Percentiles rank a stretch among this genome's conserved stretches.
Conservation (phyloP, 2,797 vertebrate species). For the Myotis vivesi region DNA sequence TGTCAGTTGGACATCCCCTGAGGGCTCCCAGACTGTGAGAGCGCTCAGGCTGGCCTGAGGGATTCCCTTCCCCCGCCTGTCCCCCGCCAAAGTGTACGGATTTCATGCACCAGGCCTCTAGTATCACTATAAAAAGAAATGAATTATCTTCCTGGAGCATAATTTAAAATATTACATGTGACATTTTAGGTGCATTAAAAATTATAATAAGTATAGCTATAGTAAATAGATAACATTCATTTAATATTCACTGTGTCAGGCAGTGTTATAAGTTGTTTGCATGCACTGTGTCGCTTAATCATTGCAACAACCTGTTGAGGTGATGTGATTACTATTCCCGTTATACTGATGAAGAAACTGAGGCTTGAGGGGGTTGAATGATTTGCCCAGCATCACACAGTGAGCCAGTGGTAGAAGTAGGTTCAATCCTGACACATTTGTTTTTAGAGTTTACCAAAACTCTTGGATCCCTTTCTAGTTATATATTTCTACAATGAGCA, state of each 20-base stretch:
- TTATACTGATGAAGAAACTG: background rate
- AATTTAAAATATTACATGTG: background rate
- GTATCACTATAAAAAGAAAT: background rate
- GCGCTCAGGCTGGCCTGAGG: too few relatives aligned
- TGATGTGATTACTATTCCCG: background rate
- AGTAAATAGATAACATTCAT: background rate
- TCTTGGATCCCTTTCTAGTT: background rate
- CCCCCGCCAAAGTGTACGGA: too few relatives aligned
- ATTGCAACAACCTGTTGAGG: background rate
- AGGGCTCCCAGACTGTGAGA: too few relatives aligned
- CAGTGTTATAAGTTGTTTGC: background rate
- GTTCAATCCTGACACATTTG: background rate
- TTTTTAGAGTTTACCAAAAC: background rate
- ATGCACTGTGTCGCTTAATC: background rate
- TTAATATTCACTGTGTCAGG: background rate
- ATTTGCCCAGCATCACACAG: background rate
- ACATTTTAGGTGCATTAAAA: background rate
- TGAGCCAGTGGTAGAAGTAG: background rate
- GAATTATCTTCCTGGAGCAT: background rate
- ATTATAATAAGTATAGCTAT: background rate
- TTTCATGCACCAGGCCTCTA: too few relatives aligned
- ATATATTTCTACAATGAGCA: background rate
- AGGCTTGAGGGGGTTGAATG: background rate
- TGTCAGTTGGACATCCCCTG: too few relatives aligned
- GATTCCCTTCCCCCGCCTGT: rapidly evolving